Evolutionary conservation across 1,140 invertebrate species (phyloP), one percentile per base, ranked within the genome.

Genomic region (Chironomus striatipennis): DNA sequence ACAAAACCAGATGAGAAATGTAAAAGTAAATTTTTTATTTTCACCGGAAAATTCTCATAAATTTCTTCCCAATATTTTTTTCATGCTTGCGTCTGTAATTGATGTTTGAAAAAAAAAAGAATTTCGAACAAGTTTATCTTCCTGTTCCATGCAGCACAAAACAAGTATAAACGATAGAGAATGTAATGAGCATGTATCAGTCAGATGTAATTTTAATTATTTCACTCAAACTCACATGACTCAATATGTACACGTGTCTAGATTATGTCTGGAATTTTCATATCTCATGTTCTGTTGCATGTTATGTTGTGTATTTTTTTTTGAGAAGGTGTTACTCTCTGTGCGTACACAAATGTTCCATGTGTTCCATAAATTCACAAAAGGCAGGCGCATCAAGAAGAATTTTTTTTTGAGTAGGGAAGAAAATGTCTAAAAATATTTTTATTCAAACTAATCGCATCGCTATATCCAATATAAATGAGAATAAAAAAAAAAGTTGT

Each of bases 261-360:
- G 65, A 70, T 70, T 21, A 70, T 20, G 65, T 70, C 65, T 70
- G 65, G 65, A 70, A 70, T 70, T n/a, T 18, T 34, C 24, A 34
- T 34, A 34, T 34, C 24, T 34, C 24, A 34, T 34, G 24, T 34
- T 34, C 24, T 34, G 24, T 34, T 34, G 24, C 24, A 34, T 34
- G 24, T 34, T 34, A 34, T 34, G 24, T 34, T 34, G 5, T 34
- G 24, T 34, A 2, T 34, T 34, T 34, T 34, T 34, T 34, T 34
- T 34, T 34, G 24, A 34, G 24, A 34, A 34, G 24, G 24, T 34
- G 24, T 34, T 34, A 34, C 24, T 34, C 24, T 2, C 2, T 34
- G 24, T 5, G 24, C 24, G 24, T 34, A 34, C 24, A 34, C 24
- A 34, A 34, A 34, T 34, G 5, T 34, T 34, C 24, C 24, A 34